Conservation (phyloP, 2,113 vertebrate genomes). For the Tretioscincus oriximinensis region DNA sequence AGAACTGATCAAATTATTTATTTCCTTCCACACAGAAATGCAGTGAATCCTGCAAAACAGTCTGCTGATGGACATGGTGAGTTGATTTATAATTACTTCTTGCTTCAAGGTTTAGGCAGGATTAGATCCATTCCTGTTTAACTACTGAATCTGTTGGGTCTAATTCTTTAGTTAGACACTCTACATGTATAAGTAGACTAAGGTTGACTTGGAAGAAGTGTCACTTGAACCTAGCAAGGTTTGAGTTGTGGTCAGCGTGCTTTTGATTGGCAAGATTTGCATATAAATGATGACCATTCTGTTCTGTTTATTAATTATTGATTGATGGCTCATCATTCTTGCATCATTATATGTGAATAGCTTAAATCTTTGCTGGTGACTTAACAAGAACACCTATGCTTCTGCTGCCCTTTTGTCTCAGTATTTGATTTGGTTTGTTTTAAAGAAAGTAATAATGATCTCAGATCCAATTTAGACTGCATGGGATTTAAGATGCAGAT, state of each 20-base stretch:
- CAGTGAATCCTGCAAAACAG: not conserved
- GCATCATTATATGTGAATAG: not conserved
- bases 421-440: not conserved
- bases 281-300: not conserved
- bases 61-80: not conserved
- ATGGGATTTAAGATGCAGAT: conserved; percentile 29
- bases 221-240: not conserved
- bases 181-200: not conserved
- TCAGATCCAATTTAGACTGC: conserved; percentile 39
- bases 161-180: not conserved
- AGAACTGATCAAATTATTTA: conserved; percentile 1
- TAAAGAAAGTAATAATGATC: conserved; percentile 39
- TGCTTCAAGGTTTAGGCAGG: accelerated
- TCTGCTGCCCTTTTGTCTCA: not conserved
- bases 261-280: not conserved
- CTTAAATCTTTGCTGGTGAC: too few species aligned
- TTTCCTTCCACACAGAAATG: not conserved
- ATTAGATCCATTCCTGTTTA: not conserved
- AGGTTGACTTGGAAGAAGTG: not conserved
- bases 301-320: not conserved
- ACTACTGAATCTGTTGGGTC: not conserved
- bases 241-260: not conserved
- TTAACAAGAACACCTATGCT: conserved; percentile 5
- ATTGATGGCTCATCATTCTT: not conserved
- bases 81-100: not conserved